These are phyloP conservation scores for Arctopsyche grandis DNA, from an alignment of 1,140 invertebrate species.

Conservation along the genomic window DNA sequence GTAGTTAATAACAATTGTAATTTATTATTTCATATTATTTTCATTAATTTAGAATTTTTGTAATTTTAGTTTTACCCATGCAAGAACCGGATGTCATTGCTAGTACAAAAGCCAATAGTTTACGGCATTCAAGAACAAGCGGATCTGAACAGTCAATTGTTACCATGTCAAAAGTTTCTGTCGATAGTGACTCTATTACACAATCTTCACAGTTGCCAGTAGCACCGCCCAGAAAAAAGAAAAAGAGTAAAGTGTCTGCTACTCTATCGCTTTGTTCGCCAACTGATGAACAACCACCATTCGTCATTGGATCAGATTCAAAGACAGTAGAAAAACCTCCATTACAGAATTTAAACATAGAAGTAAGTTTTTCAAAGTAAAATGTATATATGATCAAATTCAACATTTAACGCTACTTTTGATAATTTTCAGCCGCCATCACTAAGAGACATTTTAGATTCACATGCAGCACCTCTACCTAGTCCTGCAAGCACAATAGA, in stretches of 20 bases:
- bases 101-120: constrained; percentile 81
- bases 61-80: constrained; percentile 57
- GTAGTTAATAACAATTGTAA: neutral
- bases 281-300: constrained; percentile 40
- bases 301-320: neutral
- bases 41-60: constrained; percentile 11
- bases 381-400: neutral
- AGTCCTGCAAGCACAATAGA: constrained; percentile 84
- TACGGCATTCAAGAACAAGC: constrained; percentile 64
- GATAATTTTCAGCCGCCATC: constrained; percentile 62
- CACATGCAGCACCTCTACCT: constrained; percentile 69
- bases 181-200: constrained; percentile 52
- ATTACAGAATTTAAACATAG: constrained; percentile 57
- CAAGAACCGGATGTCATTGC: constrained; percentile 94
- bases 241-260: constrained; percentile 66
- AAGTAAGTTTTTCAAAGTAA: constrained; percentile 52
- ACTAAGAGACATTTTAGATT: constrained; percentile 59
- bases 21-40: neutral
- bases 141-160: constrained; percentile 58
- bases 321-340: constrained; percentile 54
- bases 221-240: constrained; percentile 85
- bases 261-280: constrained; percentile 59
- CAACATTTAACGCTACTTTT: constrained; percentile 29
- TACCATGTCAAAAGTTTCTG: constrained; percentile 55
- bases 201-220: constrained; percentile 67